phyloP scores from a whole-genome alignment of 2,888 invertebrate species.

The Eutolmus rufibarbis region DNA sequence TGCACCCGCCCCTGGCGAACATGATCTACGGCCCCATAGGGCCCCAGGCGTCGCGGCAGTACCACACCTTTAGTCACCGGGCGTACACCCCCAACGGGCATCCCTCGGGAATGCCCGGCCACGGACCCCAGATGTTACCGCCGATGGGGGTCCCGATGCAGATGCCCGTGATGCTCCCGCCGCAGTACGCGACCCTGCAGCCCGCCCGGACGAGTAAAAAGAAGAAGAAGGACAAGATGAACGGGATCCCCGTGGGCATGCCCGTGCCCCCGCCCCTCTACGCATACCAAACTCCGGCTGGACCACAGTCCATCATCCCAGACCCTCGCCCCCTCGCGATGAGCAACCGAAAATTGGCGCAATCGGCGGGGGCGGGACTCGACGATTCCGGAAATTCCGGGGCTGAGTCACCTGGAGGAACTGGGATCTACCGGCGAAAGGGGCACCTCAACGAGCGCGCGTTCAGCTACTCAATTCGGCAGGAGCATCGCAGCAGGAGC shows the following conservation, averaged over 20 bases:
- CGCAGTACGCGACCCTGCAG: constrained; percentile 71
- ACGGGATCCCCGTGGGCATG: constrained; percentile 63
- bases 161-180: constrained; percentile 64
- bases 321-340: constrained; percentile 67
- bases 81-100: constrained; percentile 50
- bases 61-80: constrained; percentile 66
- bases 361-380: constrained; percentile 72
- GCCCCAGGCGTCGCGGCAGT: constrained; percentile 59
- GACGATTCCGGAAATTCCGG: constrained; percentile 66
- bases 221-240: constrained; percentile 63
- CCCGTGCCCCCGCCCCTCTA: constrained; percentile 65
- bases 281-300: constrained; percentile 62
- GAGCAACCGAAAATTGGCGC: constrained; percentile 70
- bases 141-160: constrained; percentile 59
- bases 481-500: constrained; percentile 90
- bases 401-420: constrained; percentile 70
- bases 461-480: constrained; percentile 91
- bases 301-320: constrained; percentile 68
- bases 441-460: constrained; percentile 92
- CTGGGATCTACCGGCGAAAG: constrained; percentile 88
- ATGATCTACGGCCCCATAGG: constrained; percentile 62
- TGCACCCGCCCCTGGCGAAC: constrained; percentile 60
- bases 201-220: constrained; percentile 67
- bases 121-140: constrained; percentile 57
- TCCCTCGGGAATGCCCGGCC: constrained; percentile 55